Base-by-base conservation (phyloP, 92 coral and sea anemone genomes). In the Palythoa grandiflora region DNA sequence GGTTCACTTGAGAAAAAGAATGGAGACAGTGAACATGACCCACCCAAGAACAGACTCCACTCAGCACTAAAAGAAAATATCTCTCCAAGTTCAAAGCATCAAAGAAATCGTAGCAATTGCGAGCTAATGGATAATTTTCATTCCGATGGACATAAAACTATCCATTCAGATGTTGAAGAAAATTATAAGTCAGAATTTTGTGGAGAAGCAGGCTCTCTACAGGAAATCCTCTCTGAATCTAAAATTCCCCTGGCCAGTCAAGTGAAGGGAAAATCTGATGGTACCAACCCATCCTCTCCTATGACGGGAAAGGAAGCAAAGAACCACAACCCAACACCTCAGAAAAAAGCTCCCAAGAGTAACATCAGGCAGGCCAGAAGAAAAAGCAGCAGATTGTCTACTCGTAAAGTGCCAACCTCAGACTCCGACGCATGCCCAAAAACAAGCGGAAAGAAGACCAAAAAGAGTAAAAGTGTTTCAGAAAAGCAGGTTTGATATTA, bases 301-400 rank as follows among this genome's bases (percentile, higher is more conserved):
- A 38, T 57, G 54, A 50, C 39, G 1, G 75, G 4, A 61, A 40
- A 38, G 9, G 59, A 3, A 21, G 35, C 73, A 44, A 47, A 66
- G 75, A 53, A 37, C 14, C 38, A 57, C 8, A 21, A 65, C n/a
- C 40, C 65, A 3, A 3, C 61, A 3, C 75, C 86, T 65, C 61
- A 44, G 86, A 80, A 65, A 35, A 65, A 35, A 39, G 75, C 38
- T 21, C 73, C 71, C 19, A 81, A 21, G 59, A 68, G 63, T 15
- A 81, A 81, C 21, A 13, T 81, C 21, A 55, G 86, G 44, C 86
- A 19, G 40, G 86, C 86, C 20, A 81, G 63, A 71, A 66, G 86
- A 81, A 66, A 71, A 6, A 81, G 86, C 47, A 66, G 39, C 75
- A 81, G 86, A 28, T 53, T 66, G 28, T 81, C 86, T 6, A 66